Base-by-base conservation (phyloP, 2,888 invertebrate species). In the Parthenolecanium corni region DNA sequence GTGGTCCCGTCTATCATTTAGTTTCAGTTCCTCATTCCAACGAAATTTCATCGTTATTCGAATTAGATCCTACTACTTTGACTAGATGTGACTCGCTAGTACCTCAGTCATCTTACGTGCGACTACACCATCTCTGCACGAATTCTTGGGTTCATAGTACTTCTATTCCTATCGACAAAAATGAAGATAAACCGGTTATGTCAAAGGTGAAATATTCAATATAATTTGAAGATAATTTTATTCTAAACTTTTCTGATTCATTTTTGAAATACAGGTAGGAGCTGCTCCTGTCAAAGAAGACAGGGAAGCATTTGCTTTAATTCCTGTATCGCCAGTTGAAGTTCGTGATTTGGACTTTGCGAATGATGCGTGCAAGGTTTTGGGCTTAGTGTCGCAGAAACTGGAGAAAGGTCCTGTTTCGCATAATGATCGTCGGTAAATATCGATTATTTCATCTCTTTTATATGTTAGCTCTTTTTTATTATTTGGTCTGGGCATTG, bases 141-240 rank as follows among this genome's bases (percentile, higher is more conserved):
- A 89, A 89, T 71, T 92, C 94, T 0, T 98, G 97, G 97, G 95
- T 98, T 1, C 95, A 97, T 75, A 93, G 94, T 14, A 97, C 97
- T 0, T 86, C 90, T 1, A 86, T 94, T 70, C 91, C 92, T 1
- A 93, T 96, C 66, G 97, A 97, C 74, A 90, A 89, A 70, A 94
- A 94, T 69, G 92, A 93, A 71, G 94, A 95, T 69, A 93, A 91
- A 71, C 95, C 95, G 3, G 94, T 95, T 47, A 96, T 95, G 95
- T 93, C 93, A 0, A 93, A 92, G 80, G 88, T 85, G 31, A 31
- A 9, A n/a, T n/a, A n/a, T n/a, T n/a, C n/a, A n/a, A n/a, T n/a
- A n/a, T n/a, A 16, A 20, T 23, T n/a, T n/a, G n/a, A n/a, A n/a
- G n/a, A n/a, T n/a, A 46, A 9, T 14, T n/a, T n/a, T 18, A 46